Conservation (phyloP, 2,113 vertebrate genomes). For the Aegotheles bennettii region DNA sequence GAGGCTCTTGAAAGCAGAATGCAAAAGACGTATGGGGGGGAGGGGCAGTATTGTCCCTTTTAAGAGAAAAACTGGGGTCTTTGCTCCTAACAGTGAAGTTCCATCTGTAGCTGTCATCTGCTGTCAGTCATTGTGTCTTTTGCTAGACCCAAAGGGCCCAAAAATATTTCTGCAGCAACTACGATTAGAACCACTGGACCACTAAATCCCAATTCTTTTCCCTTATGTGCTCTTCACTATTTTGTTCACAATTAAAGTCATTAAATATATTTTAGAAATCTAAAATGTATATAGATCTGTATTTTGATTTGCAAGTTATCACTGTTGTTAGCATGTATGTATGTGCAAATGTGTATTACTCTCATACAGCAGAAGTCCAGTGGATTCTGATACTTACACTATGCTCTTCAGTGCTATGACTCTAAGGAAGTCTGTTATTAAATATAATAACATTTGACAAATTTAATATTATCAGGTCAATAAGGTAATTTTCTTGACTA, state of each 20-base stretch:
- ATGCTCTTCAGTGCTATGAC: not conserved
- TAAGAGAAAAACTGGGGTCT: not conserved
- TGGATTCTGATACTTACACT: not conserved
- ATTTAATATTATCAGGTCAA: not conserved
- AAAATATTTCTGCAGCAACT: not conserved
- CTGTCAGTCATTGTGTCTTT: not conserved
- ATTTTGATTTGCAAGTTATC: not conserved
- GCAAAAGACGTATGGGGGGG: too few species aligned
- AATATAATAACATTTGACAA: not conserved
- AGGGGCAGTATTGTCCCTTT: not conserved
- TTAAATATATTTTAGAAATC: not conserved
- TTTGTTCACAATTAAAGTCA: not conserved
- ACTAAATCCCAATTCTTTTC: not conserved
- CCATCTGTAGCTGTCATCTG: not conserved
- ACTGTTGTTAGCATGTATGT: not conserved
- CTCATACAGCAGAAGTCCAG: not conserved
- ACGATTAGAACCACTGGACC: not conserved
- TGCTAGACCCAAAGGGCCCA: not conserved
- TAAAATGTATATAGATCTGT: not conserved
- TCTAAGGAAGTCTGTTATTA: not conserved
- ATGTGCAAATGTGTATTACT: not conserved
- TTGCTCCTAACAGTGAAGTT: not conserved
- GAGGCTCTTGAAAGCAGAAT: slow-evolving; percentile 12
- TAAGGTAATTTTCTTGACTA: not conserved
- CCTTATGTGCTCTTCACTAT: not conserved